Evolutionary conservation across 1,140 invertebrate species (phyloP).

Genomic region (Drosophila kikkawai): DNA sequence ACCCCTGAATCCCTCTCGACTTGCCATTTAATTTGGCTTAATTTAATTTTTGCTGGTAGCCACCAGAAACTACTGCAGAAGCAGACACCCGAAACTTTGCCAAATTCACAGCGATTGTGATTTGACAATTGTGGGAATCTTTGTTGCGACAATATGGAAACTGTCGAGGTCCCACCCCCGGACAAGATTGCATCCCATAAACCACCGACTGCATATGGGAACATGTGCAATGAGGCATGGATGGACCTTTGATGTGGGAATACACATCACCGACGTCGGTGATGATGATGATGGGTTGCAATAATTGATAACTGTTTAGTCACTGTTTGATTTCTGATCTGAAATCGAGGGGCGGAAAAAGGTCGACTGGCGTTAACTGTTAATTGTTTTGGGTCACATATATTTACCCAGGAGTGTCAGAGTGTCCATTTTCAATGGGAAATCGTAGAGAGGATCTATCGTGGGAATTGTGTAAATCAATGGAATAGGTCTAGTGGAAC

Average conservation of each 20-base stretch:
- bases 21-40: slow-evolving; percentile 75
- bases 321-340: slow-evolving; percentile 65
- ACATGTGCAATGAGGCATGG: slow-evolving; percentile 71
- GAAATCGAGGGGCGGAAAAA: slow-evolving; percentile 30
- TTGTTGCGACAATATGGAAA: slow-evolving; percentile 60
- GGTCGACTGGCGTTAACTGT: slow-evolving; percentile 37
- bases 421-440: slow-evolving; percentile 32
- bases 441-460: slow-evolving; percentile 34
- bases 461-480: slow-evolving; percentile 60
- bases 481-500: slow-evolving; percentile 53
- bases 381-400: slow-evolving; percentile 49
- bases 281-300: slow-evolving; percentile 46
- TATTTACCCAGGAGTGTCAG: slow-evolving; percentile 29
- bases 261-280: slow-evolving; percentile 31
- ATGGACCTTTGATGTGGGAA: slow-evolving; percentile 59
- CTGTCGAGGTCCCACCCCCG: slow-evolving; percentile 42
- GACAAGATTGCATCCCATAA: background rate
- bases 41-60: slow-evolving; percentile 78
- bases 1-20: slow-evolving; percentile 26
- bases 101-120: slow-evolving; percentile 51
- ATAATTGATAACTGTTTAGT: slow-evolving; percentile 81
- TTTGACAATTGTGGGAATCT: slow-evolving; percentile 78
- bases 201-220: slow-evolving; percentile 12
- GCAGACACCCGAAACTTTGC: slow-evolving; percentile 13
- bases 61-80: slow-evolving; percentile 15